Conservation (phyloP, 2,797 vertebrate species). For the Nyctibius grandis region DNA sequence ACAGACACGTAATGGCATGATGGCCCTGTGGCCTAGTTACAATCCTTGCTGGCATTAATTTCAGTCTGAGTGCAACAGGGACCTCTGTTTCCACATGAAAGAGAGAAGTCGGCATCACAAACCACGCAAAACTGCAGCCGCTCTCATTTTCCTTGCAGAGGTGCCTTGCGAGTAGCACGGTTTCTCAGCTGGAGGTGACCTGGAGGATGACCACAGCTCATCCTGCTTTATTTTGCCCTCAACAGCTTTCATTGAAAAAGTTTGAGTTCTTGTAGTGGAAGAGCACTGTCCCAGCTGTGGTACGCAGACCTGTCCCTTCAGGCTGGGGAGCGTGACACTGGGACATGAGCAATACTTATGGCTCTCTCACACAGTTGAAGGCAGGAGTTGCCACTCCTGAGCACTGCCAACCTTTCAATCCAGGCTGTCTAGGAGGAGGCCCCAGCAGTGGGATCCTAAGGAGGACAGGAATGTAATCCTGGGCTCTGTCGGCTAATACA, state of each 20-base stretch:
- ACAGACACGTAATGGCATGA: fast-evolving
- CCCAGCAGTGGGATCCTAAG: background rate
- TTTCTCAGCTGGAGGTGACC: background rate
- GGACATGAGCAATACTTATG: background rate
- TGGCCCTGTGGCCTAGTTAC: background rate
- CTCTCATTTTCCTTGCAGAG: background rate
- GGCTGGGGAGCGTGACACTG: background rate
- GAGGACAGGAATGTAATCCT: background rate
- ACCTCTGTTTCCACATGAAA: background rate
- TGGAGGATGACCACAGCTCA: background rate
- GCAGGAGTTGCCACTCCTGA: background rate
- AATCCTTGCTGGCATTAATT: background rate
- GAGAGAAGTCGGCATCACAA: background rate
- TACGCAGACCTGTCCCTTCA: background rate
- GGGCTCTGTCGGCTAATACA: background rate
- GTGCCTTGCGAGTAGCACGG: fast-evolving
- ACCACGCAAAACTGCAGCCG: background rate
- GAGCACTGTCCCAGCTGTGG: background rate
- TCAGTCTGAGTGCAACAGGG: background rate
- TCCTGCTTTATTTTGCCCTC: background rate
- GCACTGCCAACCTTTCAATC: background rate
- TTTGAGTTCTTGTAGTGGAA: background rate
- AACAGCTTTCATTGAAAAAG: background rate
- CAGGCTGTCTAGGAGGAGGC: background rate
- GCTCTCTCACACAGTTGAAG: background rate